Base-by-base conservation (phyloP, 2,797 vertebrate species). In the Pygocentrus nattereri region DNA sequence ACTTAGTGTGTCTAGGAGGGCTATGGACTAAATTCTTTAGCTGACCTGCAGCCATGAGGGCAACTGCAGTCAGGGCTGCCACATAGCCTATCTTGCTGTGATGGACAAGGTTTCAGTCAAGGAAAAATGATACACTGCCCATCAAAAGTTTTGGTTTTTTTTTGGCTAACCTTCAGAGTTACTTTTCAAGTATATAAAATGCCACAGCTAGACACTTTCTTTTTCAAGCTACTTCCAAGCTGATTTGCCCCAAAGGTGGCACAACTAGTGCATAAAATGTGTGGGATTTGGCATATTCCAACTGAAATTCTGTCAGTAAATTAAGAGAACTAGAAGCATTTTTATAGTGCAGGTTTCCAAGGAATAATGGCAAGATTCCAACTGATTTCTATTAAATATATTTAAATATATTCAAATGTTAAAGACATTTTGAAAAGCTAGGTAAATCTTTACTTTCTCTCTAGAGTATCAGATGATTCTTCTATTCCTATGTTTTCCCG, bases 1-100 rank as follows among this genome's bases (percentile, higher is more conserved):
- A 86, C 84, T 88, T 86, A 85, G 74, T 52, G 16, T 71, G 52
- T 52, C 80, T 82, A 74, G 30, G 41, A 74, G 69, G 49, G 64
- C 2, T 83, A 71, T 67, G 23, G 50, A n/a, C 49, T 79, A 52
- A 83, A 82, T n/a, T 65, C 56, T 80, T 47, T 73, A 56, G 59
- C 65, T 84, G 72, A 87, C 81, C 56, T 49, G 67, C 69, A 84
- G 86, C 54, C 80, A 75, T 41, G 74, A 78, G 75, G 80, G 47
- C 75, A 79, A 70, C 75, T 85, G 59, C 59, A 80, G 27, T 41
- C 30, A 21, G 18, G 11, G 5, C 1, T 34, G 50, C 25, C 31
- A 38, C 50, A 44, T 74, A 76, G 54, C 1, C 59, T 88, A 79
- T 86, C 61, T 86, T 70, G 85, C 69, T 64, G n/a, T 81, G 68